Base-by-base conservation (phyloP, 2,797 vertebrate species). In the Anableps anableps region DNA sequence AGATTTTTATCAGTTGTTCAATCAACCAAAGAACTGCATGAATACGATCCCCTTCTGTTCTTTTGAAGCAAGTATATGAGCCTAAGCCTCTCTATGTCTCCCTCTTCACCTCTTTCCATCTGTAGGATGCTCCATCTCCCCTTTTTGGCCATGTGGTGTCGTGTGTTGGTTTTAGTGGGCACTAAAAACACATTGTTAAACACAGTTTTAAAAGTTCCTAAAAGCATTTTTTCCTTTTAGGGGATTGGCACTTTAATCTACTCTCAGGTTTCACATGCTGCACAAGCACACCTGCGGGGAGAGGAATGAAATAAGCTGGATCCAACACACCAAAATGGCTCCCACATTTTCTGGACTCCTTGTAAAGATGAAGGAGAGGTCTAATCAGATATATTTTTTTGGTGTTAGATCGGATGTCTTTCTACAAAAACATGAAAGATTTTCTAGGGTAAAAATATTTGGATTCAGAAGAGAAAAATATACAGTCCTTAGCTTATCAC, bases 181-280 rank as follows among this genome's bases (percentile, higher is more conserved):
- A 95, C 94, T 96, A 95, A 95, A 96, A 95, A 94, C 90, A 93
- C 90, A 91, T 91, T 88, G 92, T 96, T 95, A 96, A 96, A 95
- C 86, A 90, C 90, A 88, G 89, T 95, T 96, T 96, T 93, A 95
- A 95, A 95, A 94, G 95, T 96, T 95, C 92, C 93, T 95, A 95
- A 96, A 95, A 96, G 95, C 95, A 94, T 95, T 95, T 96, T 94
- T 77, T 94, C 94, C 93, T 93, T 91, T 93, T 71, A 80, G 71
- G 83, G 89, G 83, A 83, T 89, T 96, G 91, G 92, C 85, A 94
- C 94, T 95, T 96, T 95, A 95, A 96, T 95, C 94, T 91, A 87
- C 83, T 95, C 93, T 96, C 92, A 80, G 91, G 93, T 96, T 96
- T 96, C 95, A 95, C 78, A 50, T 91, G 90, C 80, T 79, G 86